phyloP scores from a whole-genome alignment of 2,113 vertebrate species.

The Epinephelus cyanopodus region DNA sequence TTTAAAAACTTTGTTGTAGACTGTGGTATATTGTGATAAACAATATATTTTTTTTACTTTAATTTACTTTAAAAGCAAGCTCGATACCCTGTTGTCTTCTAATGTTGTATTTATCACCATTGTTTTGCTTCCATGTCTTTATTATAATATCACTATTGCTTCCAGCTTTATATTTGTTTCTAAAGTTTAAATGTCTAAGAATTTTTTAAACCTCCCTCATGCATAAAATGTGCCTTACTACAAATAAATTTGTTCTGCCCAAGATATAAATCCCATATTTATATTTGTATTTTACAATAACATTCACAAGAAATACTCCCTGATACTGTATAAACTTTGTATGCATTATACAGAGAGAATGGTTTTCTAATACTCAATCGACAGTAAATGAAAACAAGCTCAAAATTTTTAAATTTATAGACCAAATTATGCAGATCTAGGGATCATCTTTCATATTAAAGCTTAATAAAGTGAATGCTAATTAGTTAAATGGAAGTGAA shows the following conservation, averaged over 20 bases:
- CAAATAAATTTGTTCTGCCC: not conserved
- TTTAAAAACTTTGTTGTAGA: not conserved
- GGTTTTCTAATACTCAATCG: not conserved
- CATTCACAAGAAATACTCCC: too few species aligned
- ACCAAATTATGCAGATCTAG: not conserved
- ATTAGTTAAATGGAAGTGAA: conserved; percentile 16
- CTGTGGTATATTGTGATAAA: too few species aligned
- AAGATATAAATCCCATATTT: too few species aligned
- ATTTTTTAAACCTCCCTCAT: too few species aligned
- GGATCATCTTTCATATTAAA: not conserved
- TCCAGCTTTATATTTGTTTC: not conserved
- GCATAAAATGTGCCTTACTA: not conserved
- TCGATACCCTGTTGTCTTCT: not conserved
- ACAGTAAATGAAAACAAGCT: not conserved
- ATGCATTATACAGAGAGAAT: not conserved
- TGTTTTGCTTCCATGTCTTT: not conserved
- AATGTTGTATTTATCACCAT: not conserved
- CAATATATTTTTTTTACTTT: too few species aligned
- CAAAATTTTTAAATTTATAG: not conserved
- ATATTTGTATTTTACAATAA: too few species aligned
- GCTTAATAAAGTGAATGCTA: not conserved
- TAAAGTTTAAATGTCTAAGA: not conserved
- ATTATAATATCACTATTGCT: not conserved
- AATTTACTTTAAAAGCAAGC: not conserved
- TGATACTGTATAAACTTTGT: not conserved